phyloP scores from a whole-genome alignment of 2,888 invertebrate genomes.

The Saturnia pavonia region DNA sequence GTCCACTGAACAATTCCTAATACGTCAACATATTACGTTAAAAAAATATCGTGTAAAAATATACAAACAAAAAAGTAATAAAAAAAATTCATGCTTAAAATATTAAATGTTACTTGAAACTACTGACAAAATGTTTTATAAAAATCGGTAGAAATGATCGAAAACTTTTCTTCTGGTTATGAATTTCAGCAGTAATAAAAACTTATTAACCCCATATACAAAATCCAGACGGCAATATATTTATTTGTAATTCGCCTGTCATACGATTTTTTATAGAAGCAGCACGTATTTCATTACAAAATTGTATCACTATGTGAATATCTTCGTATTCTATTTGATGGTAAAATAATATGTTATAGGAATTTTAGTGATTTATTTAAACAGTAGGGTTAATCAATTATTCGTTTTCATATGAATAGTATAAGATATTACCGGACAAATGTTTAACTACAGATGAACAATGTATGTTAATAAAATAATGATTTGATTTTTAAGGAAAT shows the following conservation, averaged over 20 bases:
- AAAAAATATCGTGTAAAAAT: not conserved
- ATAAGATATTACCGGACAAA: too few species aligned
- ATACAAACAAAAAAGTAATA: not conserved
- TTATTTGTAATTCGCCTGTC: not conserved
- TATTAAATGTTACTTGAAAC: not conserved
- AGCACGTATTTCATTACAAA: constrained; percentile 18
- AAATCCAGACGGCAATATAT: not conserved
- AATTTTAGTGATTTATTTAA: not conserved
- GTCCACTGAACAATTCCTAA: constrained; percentile 29
- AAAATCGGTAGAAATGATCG: not conserved
- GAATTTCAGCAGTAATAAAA: not conserved
- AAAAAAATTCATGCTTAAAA: not conserved
- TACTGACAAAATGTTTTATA: not conserved
- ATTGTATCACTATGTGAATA: not conserved
- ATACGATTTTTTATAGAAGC: constrained; percentile 10
- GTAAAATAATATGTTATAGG: not conserved
- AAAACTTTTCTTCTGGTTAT: not conserved
- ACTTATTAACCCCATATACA: not conserved
- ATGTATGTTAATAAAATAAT: too few species aligned
- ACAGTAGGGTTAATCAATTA: not conserved
- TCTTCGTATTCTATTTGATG: not conserved
- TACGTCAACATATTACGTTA: constrained; percentile 22
- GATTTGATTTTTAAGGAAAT: not conserved
- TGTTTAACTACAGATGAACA: too few species aligned
- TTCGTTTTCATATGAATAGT: too few species aligned